Evolutionary conservation across 2,113 vertebrate species (phyloP), one percentile per base, ranked within the genome.

Genomic region (Peromyscus californicus): DNA sequence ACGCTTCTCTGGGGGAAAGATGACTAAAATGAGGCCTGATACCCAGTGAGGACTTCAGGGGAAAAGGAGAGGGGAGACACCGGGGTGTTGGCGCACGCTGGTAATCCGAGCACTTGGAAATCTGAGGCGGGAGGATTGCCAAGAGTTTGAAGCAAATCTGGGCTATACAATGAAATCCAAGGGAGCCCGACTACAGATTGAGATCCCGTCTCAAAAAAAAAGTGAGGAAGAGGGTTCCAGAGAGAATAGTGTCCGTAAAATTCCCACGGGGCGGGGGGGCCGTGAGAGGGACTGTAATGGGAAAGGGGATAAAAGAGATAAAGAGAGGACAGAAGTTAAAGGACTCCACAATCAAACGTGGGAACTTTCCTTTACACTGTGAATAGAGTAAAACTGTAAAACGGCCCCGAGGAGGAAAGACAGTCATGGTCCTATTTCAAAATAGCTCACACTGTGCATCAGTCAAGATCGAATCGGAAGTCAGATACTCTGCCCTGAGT

Each of bases 401-500:
- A 63, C 15, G 21, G 36, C n/a, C 76, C 70, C 48, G 82, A 93
- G 61, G 84, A 85, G 69, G 24, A 89, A 31, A 61, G 21, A 86
- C 51, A 79, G 80, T n/a, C 22, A 75, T n/a, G 22, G 48, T 45
- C 69, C 26, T 59, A 63, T 54, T 61, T 91, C 51, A 59, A n/a
- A 88, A 90, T 86, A 70, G 5, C 57, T 57, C 74, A 63, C 24
- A 21, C 5, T 36, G 19, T 39, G 29, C 48, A 75, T 82, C 67
- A 75, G n/a, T 80, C 24, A 31, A 5, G 7, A 45, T 83, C 10
- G 31, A 89, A 48, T 72, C 70, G 70, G 57, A 7, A 90, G n/a
- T 74, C 39, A 90, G 65, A 80, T 61, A 93, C 13, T 33, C n/a
- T n/a, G 21, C n/a, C 89, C 31, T 17, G 78, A 89, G 67, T 91